A percentile compares a stretch with the other conserved stretches of the same genome.
phyloP scores from a whole-genome alignment of 2,888 invertebrate genomes.

The Noctua janthe region DNA sequence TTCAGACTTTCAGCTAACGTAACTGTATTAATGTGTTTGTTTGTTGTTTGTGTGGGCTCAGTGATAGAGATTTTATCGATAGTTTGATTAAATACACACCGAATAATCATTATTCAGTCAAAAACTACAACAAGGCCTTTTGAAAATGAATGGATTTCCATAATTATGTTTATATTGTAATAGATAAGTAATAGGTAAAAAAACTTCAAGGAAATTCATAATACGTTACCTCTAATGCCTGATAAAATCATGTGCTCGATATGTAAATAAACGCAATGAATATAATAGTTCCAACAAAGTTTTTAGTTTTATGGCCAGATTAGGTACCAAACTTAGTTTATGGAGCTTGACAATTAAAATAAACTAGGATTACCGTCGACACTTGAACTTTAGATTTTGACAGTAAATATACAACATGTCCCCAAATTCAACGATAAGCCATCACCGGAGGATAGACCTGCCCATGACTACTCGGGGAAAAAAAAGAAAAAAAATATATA shows the following conservation, averaged over 20 bases:
- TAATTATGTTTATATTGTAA: no score
- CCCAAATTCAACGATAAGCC: no score
- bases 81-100: not conserved
- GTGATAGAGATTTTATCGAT: slow-evolving; percentile 31
- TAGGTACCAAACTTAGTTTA: not conserved
- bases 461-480: no score
- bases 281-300: not conserved
- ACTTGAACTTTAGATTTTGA: not conserved
- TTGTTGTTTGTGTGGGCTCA: slow-evolving; percentile 30
- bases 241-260: not conserved
- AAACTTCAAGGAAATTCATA: not conserved
- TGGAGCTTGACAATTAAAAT: not conserved
- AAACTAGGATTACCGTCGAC: not conserved
- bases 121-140: not conserved
- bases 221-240: not conserved
- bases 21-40: slow-evolving; percentile 59
- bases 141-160: not conserved
- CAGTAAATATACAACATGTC: no score
- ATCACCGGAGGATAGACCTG: no score
- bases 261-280: not conserved
- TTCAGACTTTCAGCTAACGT: slow-evolving; percentile 47
- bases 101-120: slow-evolving; percentile 1
- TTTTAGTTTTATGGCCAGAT: not conserved
- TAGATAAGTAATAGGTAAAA: not conserved
- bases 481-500: no score